Base-by-base conservation (phyloP, 2,797 vertebrate species). In the Danio tinwini region DNA sequence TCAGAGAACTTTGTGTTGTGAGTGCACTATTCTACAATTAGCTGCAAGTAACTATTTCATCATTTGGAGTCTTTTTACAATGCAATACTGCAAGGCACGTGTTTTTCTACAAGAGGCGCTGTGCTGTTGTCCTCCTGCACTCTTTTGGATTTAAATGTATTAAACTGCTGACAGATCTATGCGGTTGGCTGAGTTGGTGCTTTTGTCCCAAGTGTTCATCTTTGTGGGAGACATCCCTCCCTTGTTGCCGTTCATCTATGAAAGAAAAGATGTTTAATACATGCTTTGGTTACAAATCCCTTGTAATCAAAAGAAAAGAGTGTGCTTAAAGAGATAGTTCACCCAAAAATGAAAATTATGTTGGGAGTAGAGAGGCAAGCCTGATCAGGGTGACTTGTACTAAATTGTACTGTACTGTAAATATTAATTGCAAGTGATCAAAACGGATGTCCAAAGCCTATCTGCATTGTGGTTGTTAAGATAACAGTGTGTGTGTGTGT, bases 181-280 rank as follows among this genome's bases (percentile, higher is more conserved):
- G 6, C 93, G 95, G 90, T 96, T 96, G 37, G 93, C 95, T 2
- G 96, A 98, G 85, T 96, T 96, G 90, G 89, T 96, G 90, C 96
- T 98, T 89, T 95, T 97, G 87, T 99, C 97, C 96, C 96, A 98
- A 2, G 96, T 97, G 91, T 97, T 93, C 89, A 97, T 92, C 88
- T 96, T 97, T 0, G 95, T 95, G 68, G 97, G 96, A 68, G 82
- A 89, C 0, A 93, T 91, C n/a, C 94, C 95, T 9, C 94, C 95
- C 87, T 93, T 96, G 89, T 96, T 95, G 88, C 95, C 97, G 37
- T 95, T 97, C 93, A 97, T 94, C 98, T 99, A 86, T 89, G 83
- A 84, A 52, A 13, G 21, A 81, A 55, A 63, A 56, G 3, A 52
- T 29, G 5, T 56, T 67, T 37, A 44, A 29, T n/a, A 59, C n/a